Conservation (phyloP, 2,113 vertebrate genomes). For the Prochilodus magdalenae region DNA sequence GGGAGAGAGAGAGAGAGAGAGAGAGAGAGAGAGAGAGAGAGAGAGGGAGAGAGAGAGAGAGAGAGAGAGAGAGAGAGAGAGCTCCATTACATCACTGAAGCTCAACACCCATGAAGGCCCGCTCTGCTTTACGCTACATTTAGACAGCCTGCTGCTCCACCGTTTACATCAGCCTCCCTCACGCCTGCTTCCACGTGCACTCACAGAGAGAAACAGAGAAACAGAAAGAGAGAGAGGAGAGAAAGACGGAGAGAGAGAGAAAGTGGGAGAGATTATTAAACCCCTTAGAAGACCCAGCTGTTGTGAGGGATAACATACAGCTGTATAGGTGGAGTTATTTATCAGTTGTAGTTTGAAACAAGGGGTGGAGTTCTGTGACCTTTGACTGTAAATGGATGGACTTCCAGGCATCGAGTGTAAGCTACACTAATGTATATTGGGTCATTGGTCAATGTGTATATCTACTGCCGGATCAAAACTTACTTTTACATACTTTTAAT, state of each 20-base stretch:
- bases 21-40: not conserved
- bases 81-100: not conserved
- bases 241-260: not conserved
- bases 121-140: not conserved
- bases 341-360: no score
- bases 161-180: not conserved
- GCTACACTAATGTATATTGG: no score
- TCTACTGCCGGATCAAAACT: no score
- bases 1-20: constrained; percentile 8
- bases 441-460: no score
- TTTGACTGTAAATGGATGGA: no score
- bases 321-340: no score
- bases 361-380: no score
- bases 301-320: no score
- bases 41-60: not conserved
- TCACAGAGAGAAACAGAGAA: not conserved
- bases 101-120: not conserved
- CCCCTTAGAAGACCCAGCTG: no score
- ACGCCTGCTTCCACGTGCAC: not conserved
- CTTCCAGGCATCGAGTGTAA: no score
- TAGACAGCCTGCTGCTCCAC: not conserved
- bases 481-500: no score
- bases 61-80: constrained; percentile 9
- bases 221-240: not conserved
- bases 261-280: not conserved